A percentile compares a stretch with the other conserved stretches of the same genome.
Conservation (phyloP, 37 sponge, comb jelly and placozoan genomes). For the Ephydatia muelleri region DNA sequence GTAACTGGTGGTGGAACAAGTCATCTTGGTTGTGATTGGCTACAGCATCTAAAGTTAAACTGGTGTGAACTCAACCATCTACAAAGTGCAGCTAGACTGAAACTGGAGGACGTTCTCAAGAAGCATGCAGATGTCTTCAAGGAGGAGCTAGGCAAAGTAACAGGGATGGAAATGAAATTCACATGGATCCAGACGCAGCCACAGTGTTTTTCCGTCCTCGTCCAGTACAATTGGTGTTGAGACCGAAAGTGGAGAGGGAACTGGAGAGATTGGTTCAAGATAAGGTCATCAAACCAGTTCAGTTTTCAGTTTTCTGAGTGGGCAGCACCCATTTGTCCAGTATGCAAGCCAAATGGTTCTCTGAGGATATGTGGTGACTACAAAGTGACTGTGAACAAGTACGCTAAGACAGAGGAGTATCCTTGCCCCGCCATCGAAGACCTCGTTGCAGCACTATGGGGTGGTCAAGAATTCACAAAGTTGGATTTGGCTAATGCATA, state of each 20-base stretch:
- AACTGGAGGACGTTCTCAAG: slow-evolving; percentile 18
- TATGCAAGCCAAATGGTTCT: slow-evolving; percentile 37
- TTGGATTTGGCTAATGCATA: slow-evolving; percentile 52
- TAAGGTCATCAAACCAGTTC: slow-evolving; percentile 38
- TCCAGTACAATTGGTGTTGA: slow-evolving; percentile 48
- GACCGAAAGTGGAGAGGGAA: slow-evolving; percentile 42
- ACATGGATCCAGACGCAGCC: slow-evolving; percentile 28
- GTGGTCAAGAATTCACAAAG: slow-evolving; percentile 41
- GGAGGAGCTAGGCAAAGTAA: slow-evolving; percentile 32
- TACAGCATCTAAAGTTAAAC: background rate
- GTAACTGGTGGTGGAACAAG: slow-evolving; percentile 3
- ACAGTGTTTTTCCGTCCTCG: slow-evolving; percentile 47
- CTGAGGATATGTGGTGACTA: slow-evolving; percentile 62
- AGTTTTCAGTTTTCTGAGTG: slow-evolving; percentile 44
- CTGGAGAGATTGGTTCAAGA: slow-evolving; percentile 29
- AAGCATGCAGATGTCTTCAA: slow-evolving; percentile 38
- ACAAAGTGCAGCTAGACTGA: background rate
- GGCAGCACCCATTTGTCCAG: slow-evolving; percentile 56
- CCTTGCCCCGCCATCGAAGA: slow-evolving; percentile 47
- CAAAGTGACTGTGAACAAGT: slow-evolving; percentile 41
- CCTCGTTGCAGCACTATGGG: slow-evolving; percentile 25
- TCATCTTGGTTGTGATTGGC: slow-evolving; percentile 7
- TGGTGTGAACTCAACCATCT: slow-evolving; percentile 6
- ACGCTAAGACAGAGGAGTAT: slow-evolving; percentile 20
- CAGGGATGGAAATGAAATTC: slow-evolving; percentile 15